phyloP scores from a whole-genome alignment of 1,140 invertebrate genomes.

The Aphidius gifuensis region DNA sequence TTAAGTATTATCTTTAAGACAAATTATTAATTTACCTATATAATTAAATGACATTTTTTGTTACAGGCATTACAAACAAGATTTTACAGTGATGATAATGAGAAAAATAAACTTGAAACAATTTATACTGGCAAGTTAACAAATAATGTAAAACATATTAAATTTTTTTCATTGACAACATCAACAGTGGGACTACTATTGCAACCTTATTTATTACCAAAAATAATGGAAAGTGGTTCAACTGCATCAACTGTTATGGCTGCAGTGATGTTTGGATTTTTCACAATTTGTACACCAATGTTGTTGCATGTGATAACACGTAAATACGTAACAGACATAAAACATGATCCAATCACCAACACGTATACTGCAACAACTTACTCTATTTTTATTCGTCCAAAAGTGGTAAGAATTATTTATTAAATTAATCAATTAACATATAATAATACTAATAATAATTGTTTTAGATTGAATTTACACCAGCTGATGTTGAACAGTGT shows the following conservation, averaged over 20 bases:
- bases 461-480: slow-evolving; percentile 59
- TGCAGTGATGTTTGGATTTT: slow-evolving; percentile 69
- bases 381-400: slow-evolving; percentile 58
- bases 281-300: slow-evolving; percentile 79
- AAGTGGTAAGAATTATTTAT: slow-evolving; percentile 26
- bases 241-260: slow-evolving; percentile 54
- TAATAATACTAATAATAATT: slow-evolving; percentile 10
- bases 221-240: slow-evolving; percentile 57
- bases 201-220: slow-evolving; percentile 71
- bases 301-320: slow-evolving; percentile 79
- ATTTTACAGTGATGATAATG: background rate
- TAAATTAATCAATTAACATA: slow-evolving; percentile 13
- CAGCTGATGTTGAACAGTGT: slow-evolving; percentile 73
- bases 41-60: too few relatives aligned
- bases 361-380: slow-evolving; percentile 70
- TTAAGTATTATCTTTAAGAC: too few relatives aligned
- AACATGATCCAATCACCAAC: slow-evolving; percentile 64
- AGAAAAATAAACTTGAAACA: background rate
- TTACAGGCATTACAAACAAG: background rate
- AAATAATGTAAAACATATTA: slow-evolving; percentile 68
- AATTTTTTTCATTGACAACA: slow-evolving; percentile 77
- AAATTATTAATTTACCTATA: too few relatives aligned
- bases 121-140: slow-evolving; percentile 68
- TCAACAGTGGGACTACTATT: slow-evolving; percentile 65
- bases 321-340: slow-evolving; percentile 78